These are phyloP conservation scores for Maniola jurtina DNA, from an alignment of 1,140 invertebrate genomes.

Conservation along the genomic window DNA sequence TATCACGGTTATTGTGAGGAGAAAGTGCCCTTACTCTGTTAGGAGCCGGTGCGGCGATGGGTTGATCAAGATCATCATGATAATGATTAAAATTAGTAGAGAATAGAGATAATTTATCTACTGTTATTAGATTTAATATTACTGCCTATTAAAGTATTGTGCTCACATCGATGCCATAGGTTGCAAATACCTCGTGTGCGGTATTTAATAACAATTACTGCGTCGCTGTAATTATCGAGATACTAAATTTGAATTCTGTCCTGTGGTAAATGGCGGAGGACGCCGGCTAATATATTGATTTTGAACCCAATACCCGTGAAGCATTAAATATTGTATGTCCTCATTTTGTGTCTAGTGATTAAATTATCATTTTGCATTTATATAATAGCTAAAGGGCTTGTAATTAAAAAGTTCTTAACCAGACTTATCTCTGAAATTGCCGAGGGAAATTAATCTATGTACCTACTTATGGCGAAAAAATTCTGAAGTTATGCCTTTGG, in stretches of 20 bases:
- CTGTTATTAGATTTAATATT: not conserved
- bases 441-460: too few species aligned
- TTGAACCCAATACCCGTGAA: conserved; percentile 2
- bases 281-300: conserved; percentile 22
- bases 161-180: conserved; percentile 14
- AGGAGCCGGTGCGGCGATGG: too few species aligned
- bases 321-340: conserved; percentile 11
- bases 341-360: not conserved
- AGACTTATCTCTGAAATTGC: too few species aligned
- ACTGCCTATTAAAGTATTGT: not conserved
- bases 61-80: too few species aligned
- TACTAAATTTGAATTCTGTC: conserved; percentile 28
- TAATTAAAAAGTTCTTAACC: too few species aligned
- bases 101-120: not conserved
- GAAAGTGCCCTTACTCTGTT: too few species aligned
- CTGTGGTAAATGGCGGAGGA: conserved; percentile 23
- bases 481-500: too few species aligned
- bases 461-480: too few species aligned
- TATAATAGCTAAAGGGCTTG: too few species aligned
- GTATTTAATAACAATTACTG: conserved; percentile 32
- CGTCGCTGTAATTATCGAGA: conserved; percentile 23
- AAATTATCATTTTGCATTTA: not conserved
- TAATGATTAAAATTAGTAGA: too few species aligned
- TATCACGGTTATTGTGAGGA: too few species aligned
- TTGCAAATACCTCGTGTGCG: conserved; percentile 20